phyloP scores from a whole-genome alignment of 2,113 vertebrate species.

The Thunnus thynnus region DNA sequence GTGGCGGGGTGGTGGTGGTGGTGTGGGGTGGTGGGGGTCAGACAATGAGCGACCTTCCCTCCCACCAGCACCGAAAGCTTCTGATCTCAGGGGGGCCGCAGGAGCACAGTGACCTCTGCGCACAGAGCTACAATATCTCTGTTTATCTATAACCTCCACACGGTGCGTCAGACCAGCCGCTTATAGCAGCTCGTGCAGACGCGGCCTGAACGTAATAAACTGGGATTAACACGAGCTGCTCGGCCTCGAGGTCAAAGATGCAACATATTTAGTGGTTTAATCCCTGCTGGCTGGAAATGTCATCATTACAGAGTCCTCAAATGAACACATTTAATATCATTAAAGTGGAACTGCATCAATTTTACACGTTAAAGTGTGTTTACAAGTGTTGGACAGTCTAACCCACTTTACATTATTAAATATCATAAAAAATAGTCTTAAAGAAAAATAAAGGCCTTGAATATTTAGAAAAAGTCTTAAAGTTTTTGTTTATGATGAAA shows the following conservation, averaged over 20 bases:
- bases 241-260: not conserved
- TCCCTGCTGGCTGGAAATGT: not conserved
- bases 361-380: no score
- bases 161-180: not conserved
- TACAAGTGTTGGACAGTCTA: no score
- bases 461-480: no score
- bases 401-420: no score
- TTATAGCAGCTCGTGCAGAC: not conserved
- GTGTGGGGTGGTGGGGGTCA: not conserved
- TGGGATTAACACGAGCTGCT: constrained; percentile 18
- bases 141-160: not conserved
- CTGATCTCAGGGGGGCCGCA: not conserved
- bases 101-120: constrained; percentile 27
- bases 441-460: no score
- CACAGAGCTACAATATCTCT: not conserved
- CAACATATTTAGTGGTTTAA: not conserved
- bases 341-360: no score
- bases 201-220: not conserved
- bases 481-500: no score
- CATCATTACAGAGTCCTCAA: no score
- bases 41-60: constrained; percentile 26
- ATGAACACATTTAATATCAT: no score
- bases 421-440: no score
- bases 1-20: not conserved
- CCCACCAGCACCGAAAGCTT: not conserved